Percentiles rank a stretch among this genome's conserved stretches.
Conservation (phyloP, 2,797 vertebrate genomes). For the Bradypodion pumilum region DNA sequence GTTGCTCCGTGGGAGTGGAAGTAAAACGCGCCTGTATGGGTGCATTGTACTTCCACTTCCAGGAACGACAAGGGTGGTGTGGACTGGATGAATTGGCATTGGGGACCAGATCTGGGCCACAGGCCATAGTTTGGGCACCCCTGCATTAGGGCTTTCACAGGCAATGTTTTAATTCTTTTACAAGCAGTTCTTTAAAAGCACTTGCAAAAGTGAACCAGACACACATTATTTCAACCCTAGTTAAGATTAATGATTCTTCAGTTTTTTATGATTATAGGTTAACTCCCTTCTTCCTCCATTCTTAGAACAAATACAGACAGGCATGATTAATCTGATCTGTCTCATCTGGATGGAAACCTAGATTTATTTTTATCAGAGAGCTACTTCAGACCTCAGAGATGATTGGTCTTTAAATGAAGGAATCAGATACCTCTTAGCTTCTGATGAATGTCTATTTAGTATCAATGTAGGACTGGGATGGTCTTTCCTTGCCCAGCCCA, state of each 20-base stretch:
- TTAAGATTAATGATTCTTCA: not conserved
- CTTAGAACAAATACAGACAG: not conserved
- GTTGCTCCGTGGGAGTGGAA: no score
- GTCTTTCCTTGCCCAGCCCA: no score
- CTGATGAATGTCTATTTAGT: not conserved
- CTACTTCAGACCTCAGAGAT: not conserved
- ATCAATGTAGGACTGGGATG: not conserved
- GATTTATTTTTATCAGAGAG: not conserved
- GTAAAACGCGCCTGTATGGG: no score
- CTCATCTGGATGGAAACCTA: not conserved
- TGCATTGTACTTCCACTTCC: no score
- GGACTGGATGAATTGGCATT: no score
- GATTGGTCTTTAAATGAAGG: not conserved
- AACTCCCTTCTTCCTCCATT: no score
- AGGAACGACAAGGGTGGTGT: no score
- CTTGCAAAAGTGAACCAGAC: not conserved
- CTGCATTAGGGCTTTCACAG: not conserved
- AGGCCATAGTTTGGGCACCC: no score
- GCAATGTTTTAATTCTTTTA: not conserved
- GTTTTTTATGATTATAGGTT: not conserved
- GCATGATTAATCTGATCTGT: not conserved
- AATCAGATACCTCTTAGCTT: not conserved
- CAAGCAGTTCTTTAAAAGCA: not conserved
- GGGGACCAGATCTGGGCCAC: no score
- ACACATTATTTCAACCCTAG: not conserved